These are phyloP conservation scores for Periophthalmodon schlosseri DNA, from an alignment of 2,113 vertebrate species.

Conservation along the genomic window DNA sequence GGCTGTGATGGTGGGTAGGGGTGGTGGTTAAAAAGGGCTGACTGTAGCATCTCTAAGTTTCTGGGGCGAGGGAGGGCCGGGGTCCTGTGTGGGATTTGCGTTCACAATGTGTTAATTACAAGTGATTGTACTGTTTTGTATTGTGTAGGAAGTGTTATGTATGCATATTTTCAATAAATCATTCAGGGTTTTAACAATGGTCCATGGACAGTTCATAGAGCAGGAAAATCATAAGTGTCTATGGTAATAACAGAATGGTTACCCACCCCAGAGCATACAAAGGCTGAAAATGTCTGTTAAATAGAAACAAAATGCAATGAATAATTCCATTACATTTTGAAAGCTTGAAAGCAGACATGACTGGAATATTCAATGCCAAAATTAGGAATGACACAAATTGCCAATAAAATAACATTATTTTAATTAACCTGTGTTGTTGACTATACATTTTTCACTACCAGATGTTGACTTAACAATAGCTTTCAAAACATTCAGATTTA, in stretches of 20 bases:
- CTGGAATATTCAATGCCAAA: slow-evolving; percentile 39
- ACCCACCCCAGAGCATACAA: slow-evolving; percentile 6
- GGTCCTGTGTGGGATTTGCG: slow-evolving; percentile 53
- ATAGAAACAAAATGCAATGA: slow-evolving; percentile 22
- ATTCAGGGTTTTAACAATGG: slow-evolving; percentile 79
- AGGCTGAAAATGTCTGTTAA: slow-evolving; percentile 17
- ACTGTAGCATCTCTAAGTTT: slow-evolving; percentile 70
- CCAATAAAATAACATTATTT: slow-evolving; percentile 64
- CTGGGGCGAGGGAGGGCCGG: slow-evolving; percentile 45
- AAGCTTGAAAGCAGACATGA: slow-evolving; percentile 28
- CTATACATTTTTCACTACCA: slow-evolving; percentile 19
- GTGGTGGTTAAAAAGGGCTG: slow-evolving; percentile 60
- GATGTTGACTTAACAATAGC: not conserved
- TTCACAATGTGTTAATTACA: slow-evolving; percentile 68
- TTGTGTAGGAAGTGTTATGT: slow-evolving; percentile 82
- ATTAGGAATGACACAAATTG: slow-evolving; percentile 42
- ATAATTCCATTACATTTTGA: slow-evolving; percentile 23
- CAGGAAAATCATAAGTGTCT: slow-evolving; percentile 21
- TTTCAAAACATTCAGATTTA: not conserved
- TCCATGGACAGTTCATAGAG: slow-evolving; percentile 54
- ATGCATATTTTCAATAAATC: slow-evolving; percentile 86
- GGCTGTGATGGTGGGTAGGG: slow-evolving; percentile 40
- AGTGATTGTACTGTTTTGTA: slow-evolving; percentile 86
- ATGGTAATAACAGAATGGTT: not conserved
- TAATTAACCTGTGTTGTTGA: slow-evolving; percentile 54